These are phyloP conservation scores for Ornithoptera alexandrae DNA, from an alignment of 2,888 invertebrate genomes.

Conservation along the genomic window DNA sequence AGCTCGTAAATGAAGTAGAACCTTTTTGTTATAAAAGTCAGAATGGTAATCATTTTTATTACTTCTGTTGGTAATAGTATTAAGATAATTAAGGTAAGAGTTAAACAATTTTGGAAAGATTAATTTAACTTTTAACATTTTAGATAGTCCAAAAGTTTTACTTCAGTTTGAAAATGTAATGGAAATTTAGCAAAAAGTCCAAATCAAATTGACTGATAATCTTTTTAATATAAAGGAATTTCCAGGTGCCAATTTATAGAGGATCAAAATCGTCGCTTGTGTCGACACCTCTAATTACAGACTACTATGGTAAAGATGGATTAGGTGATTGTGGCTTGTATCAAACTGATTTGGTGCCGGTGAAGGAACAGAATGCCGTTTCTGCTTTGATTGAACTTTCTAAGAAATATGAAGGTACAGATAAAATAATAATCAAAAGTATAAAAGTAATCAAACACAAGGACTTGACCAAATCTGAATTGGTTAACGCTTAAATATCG, in stretches of 20 bases:
- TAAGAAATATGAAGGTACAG: slow-evolving; percentile 71
- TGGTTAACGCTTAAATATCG: no score
- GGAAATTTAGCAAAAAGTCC: no score
- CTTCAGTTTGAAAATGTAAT: no score
- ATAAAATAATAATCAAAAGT: not conserved
- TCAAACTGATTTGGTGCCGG: slow-evolving; percentile 62
- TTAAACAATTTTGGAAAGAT: no score
- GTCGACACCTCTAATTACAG: slow-evolving; percentile 48
- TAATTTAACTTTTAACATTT: no score
- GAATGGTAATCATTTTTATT: no score
- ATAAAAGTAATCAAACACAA: not conserved
- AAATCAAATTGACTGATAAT: no score
- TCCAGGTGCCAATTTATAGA: slow-evolving; percentile 85
- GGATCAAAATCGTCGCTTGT: slow-evolving; percentile 79
- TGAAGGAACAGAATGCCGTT: slow-evolving; percentile 79
- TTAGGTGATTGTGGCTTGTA: slow-evolving; percentile 82
- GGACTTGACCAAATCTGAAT: not conserved
- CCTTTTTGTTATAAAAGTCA: no score
- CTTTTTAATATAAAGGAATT: not conserved
- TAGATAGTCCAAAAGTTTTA: no score
- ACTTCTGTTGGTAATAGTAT: no score
- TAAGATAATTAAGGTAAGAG: no score
- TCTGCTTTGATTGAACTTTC: slow-evolving; percentile 81
- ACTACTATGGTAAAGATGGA: slow-evolving; percentile 84
- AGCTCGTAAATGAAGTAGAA: no score